Evolutionary conservation across 1,140 invertebrate genomes (phyloP).

Genomic region (Aphidius gifuensis): DNA sequence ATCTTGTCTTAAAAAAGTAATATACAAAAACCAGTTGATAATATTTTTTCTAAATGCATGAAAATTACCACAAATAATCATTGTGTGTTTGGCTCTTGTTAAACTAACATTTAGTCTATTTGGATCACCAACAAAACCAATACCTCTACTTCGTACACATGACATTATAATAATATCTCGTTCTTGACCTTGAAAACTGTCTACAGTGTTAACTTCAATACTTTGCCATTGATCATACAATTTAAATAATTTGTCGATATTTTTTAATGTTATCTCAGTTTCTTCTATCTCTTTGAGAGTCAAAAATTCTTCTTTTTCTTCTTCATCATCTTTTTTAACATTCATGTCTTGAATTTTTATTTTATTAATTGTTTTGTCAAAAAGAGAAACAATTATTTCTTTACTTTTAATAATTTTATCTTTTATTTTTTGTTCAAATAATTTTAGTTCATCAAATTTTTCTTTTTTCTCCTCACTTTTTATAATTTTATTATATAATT

Average conservation of each 20-base stretch:
- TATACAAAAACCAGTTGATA: too few relatives aligned
- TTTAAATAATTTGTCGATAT: neutral
- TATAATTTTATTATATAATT: too few relatives aligned
- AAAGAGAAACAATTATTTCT: too few relatives aligned
- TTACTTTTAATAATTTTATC: too few relatives aligned
- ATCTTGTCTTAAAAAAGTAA: too few relatives aligned
- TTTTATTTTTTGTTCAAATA: too few relatives aligned
- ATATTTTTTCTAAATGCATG: constrained; percentile 45
- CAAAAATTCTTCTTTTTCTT: too few relatives aligned
- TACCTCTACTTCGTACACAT: constrained; percentile 72
- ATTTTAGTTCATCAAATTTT: too few relatives aligned
- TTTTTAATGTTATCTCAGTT: constrained; percentile 21
- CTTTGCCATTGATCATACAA: constrained; percentile 22
- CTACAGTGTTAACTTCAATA: constrained; percentile 71
- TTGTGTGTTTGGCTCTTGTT: constrained; percentile 68
- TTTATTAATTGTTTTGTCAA: too few relatives aligned
- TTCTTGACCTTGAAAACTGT: constrained; percentile 90
- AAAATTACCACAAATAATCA: constrained; percentile 70
- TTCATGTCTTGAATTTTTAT: neutral
- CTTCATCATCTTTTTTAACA: too few relatives aligned
- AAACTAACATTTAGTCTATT: constrained; percentile 79
- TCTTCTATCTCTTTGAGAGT: too few relatives aligned
- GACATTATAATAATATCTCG: constrained; percentile 86
- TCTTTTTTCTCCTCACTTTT: too few relatives aligned
- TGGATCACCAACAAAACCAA: constrained; percentile 69